Evolutionary conservation across 2,797 vertebrate species (phyloP).

Genomic region (Artibeus lituratus): DNA sequence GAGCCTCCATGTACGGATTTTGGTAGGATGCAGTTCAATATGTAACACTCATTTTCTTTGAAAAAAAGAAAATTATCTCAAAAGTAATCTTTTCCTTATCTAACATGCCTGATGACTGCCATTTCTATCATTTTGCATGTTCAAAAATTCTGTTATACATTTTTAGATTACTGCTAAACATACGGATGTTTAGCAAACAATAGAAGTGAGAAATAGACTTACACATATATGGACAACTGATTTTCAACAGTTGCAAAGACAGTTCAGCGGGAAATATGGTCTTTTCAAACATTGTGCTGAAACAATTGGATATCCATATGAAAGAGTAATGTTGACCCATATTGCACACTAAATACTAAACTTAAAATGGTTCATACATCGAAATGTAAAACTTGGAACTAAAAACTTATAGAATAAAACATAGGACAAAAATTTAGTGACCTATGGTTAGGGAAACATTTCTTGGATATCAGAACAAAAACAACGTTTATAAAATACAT

Average conservation of each 20-base stretch:
- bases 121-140: neutral
- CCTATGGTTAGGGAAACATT: neutral
- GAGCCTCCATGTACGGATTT: neutral
- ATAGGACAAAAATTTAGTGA: neutral
- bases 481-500: neutral
- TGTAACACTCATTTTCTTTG: neutral
- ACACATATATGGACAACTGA: neutral
- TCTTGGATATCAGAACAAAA: neutral
- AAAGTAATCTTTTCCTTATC: neutral
- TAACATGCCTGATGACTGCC: neutral
- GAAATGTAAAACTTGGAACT: neutral
- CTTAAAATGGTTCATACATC: neutral
- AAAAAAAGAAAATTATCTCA: neutral
- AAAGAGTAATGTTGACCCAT: neutral
- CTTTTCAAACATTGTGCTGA: neutral
- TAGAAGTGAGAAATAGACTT: neutral
- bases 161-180: neutral
- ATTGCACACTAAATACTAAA: neutral
- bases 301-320: neutral
- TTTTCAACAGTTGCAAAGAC: neutral
- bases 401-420: neutral
- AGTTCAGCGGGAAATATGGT: neutral
- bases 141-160: neutral
- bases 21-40: neutral
- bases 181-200: neutral